phyloP scores from a whole-genome alignment of 2,797 vertebrate species.

The Sebastes goodei region DNA sequence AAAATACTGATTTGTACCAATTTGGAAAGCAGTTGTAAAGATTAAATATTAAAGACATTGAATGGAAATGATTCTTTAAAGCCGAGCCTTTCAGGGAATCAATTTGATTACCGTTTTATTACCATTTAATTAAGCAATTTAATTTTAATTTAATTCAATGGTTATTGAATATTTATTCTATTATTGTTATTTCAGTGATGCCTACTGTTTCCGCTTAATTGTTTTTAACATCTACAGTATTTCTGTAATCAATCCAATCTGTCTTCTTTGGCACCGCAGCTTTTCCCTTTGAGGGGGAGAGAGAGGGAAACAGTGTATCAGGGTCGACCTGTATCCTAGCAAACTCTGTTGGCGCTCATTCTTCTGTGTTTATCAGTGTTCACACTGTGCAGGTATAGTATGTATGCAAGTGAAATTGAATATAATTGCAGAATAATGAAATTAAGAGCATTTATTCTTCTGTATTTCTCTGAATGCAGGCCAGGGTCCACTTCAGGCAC shows the following conservation, averaged over 20 bases:
- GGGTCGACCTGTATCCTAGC: not conserved
- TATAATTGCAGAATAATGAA: not conserved
- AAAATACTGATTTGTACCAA: not conserved
- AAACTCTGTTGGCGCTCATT: not conserved
- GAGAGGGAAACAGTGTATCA: not conserved
- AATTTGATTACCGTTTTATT: constrained; percentile 1
- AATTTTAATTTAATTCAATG: not conserved
- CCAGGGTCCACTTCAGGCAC: not conserved
- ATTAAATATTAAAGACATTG: not conserved
- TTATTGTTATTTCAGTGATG: constrained; percentile 13
- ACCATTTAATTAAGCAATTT: constrained; percentile 7
- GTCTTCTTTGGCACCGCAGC: not conserved
- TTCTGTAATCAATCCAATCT: not conserved
- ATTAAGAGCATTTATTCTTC: not conserved
- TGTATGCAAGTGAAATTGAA: not conserved
- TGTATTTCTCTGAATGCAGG: not conserved
- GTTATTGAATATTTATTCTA: constrained; percentile 16
- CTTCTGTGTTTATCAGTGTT: not conserved
- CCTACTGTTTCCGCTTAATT: constrained; percentile 6
- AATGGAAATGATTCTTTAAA: not conserved
- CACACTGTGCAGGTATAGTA: not conserved
- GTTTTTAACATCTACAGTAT: constrained; percentile 8
- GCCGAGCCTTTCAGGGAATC: constrained; percentile 3
- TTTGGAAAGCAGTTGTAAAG: not conserved
- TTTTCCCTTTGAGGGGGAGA: not conserved